Conservation (phyloP, 2,888 invertebrate species). For the Sympetrum striolatum region DNA sequence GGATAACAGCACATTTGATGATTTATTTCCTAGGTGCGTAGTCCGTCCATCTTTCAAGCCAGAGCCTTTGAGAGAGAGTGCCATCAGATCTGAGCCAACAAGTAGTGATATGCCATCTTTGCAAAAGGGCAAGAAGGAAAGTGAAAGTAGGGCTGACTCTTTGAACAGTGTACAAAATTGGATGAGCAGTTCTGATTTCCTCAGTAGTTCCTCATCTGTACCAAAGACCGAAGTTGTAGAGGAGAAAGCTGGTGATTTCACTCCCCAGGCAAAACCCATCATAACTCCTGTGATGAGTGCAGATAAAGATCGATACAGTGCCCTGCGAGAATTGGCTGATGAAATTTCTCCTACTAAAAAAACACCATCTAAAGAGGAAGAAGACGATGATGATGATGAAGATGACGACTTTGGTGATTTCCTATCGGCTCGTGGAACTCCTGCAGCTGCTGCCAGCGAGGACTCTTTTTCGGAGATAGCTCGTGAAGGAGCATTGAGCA, state of each 20-base stretch:
- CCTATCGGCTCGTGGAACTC: slow-evolving; percentile 56
- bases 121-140: slow-evolving; percentile 48
- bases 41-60: slow-evolving; percentile 17
- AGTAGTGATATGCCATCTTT: not conserved
- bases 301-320: slow-evolving; percentile 61
- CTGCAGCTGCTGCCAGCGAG: slow-evolving; percentile 41
- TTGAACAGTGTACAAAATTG: not conserved
- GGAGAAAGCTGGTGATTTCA: slow-evolving; percentile 45
- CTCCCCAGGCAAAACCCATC: not conserved
- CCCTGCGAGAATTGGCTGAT: slow-evolving; percentile 57
- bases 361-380: slow-evolving; percentile 51
- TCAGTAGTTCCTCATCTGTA: not conserved
- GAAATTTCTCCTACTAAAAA: slow-evolving; percentile 27
- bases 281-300: slow-evolving; percentile 55
- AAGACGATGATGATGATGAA: slow-evolving; percentile 45
- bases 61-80: slow-evolving; percentile 41
- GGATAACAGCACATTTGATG: not conserved
- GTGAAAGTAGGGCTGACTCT: not conserved
- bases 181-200: not conserved
- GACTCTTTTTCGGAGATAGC: slow-evolving; percentile 50
- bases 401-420: slow-evolving; percentile 62
- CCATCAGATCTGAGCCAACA: slow-evolving; percentile 34
- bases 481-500: not conserved
- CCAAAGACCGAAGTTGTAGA: slow-evolving; percentile 48
- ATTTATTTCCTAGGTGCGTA: slow-evolving; percentile 5